Conservation (phyloP, 2,797 vertebrate species). For the Catostomus latipinnis region DNA sequence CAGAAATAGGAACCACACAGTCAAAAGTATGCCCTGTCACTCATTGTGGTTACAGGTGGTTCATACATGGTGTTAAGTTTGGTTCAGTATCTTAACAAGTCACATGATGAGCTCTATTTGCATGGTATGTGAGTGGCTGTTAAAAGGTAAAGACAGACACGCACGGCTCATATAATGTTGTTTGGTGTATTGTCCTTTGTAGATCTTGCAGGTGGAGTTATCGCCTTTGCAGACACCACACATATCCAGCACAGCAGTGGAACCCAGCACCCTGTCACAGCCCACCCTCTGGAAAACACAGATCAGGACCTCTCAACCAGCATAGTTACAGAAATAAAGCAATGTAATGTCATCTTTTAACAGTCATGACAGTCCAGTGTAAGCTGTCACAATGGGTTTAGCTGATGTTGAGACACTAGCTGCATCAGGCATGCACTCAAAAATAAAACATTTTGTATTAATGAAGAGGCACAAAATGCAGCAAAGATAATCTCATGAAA, state of each 20-base stretch:
- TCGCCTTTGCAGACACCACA: slow-evolving; percentile 89
- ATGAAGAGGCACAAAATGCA: slow-evolving; percentile 1
- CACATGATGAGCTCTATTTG: too few species aligned
- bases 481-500: not conserved
- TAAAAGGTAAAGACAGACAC: slow-evolving; percentile 47
- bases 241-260: slow-evolving; percentile 78
- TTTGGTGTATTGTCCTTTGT: slow-evolving; percentile 84
- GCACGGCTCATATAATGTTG: slow-evolving; percentile 84
- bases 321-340: not conserved
- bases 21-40: too few species aligned
- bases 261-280: slow-evolving; percentile 86
- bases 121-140: not conserved
- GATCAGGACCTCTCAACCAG: slow-evolving; percentile 11
- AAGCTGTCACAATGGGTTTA: not conserved
- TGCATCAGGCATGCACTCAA: too few species aligned
- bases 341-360: not conserved
- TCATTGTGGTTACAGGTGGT: too few species aligned
- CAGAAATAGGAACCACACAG: too few species aligned
- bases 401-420: not conserved
- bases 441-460: not conserved
- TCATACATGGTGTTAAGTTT: too few species aligned
- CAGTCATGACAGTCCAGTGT: not conserved
- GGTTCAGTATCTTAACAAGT: too few species aligned
- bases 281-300: slow-evolving; percentile 82
- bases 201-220: slow-evolving; percentile 85